A percentile compares a stretch with the other conserved stretches of the same genome.
Conservation (phyloP, 1,140 invertebrate genomes). For the Drosophila littoralis region DNA sequence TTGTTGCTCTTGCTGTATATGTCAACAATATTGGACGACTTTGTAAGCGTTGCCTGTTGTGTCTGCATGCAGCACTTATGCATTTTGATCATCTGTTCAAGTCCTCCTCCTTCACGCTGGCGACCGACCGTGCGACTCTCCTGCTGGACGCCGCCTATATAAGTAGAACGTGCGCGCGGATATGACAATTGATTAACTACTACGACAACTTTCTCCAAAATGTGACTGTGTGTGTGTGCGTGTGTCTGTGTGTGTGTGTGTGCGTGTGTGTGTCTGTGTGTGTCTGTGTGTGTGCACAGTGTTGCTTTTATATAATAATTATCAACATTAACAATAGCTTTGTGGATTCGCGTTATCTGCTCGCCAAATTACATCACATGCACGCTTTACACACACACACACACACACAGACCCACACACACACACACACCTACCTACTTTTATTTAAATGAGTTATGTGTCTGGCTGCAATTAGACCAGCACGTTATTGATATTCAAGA, state of each 20-base stretch:
- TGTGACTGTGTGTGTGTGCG: not conserved
- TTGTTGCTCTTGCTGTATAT: constrained; percentile 2
- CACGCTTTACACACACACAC: constrained; percentile 18
- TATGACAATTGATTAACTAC: not conserved
- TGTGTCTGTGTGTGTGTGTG: constrained; percentile 6
- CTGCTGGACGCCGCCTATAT: constrained; percentile 3
- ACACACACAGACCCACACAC: not conserved
- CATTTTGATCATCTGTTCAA: constrained; percentile 17
- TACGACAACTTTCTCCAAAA: constrained; percentile 36
- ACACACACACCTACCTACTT: constrained; percentile 1
- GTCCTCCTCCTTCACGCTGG: too few species aligned
- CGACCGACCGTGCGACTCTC: too few species aligned
- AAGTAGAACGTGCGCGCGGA: not conserved
- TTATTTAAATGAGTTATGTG: constrained; percentile 9
- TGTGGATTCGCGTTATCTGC: constrained; percentile 41
- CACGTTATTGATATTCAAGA: constrained; percentile 2
- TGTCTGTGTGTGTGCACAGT: constrained; percentile 5
- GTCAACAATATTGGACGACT: constrained; percentile 26
- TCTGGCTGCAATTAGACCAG: not conserved
- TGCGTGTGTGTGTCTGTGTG: constrained; percentile 3
- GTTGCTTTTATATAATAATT: constrained; percentile 43
- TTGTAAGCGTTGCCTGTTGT: constrained; percentile 31
- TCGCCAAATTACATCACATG: constrained; percentile 62
- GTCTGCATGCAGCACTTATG: constrained; percentile 44
- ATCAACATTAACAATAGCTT: constrained; percentile 12